Conservation (phyloP, 2,113 vertebrate species). For the Platycercus adscitus region DNA sequence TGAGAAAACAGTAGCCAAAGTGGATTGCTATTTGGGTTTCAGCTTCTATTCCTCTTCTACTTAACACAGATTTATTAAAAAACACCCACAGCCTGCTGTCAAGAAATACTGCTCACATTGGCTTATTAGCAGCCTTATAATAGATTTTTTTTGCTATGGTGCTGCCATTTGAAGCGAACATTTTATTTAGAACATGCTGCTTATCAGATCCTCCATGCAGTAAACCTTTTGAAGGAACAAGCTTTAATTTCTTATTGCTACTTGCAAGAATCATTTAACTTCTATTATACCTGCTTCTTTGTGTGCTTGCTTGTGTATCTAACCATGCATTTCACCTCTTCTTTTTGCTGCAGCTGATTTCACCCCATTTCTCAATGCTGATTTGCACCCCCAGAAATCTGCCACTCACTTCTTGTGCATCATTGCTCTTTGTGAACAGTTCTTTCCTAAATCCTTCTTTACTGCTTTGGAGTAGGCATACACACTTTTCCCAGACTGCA, state of each 20-base stretch:
- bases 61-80: slow-evolving; percentile 43
- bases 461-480: background rate
- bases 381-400: background rate
- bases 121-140: slow-evolving; percentile 14
- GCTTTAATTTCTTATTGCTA: background rate
- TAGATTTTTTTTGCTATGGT: background rate
- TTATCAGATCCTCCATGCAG: background rate
- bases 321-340: background rate
- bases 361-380: background rate
- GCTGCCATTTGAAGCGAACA: background rate
- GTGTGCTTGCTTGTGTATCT: background rate
- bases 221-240: background rate
- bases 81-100: slow-evolving; percentile 1
- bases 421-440: accelerated
- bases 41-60: background rate
- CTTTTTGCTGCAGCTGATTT: background rate
- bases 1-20: background rate
- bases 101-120: slow-evolving; percentile 1
- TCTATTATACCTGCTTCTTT: background rate
- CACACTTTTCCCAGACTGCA: background rate
- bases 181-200: background rate
- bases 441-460: background rate
- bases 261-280: background rate
- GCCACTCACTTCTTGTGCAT: background rate
- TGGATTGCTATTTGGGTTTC: slow-evolving; percentile 13